Percentiles rank a stretch among this genome's conserved stretches.
Evolutionary conservation across 2,797 vertebrate genomes (phyloP).

Genomic region (Oreochromis mossambicus): DNA sequence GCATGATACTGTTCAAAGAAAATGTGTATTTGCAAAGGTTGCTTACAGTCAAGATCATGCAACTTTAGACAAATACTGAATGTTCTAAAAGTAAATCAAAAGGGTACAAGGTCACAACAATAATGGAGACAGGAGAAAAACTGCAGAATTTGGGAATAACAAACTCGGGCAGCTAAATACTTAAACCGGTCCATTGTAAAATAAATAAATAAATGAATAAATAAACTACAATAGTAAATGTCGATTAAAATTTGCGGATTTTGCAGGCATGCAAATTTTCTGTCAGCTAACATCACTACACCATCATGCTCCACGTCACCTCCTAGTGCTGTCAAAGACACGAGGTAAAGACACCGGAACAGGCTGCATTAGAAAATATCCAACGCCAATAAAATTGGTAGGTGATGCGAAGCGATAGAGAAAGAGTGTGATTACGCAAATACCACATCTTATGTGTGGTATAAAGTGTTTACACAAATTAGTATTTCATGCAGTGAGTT

Average conservation of each 20-base stretch:
- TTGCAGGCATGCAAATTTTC: background rate
- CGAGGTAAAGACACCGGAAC: background rate
- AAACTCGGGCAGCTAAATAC: background rate
- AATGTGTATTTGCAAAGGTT: background rate
- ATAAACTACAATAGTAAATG: background rate
- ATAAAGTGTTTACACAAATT: background rate
- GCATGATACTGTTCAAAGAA: background rate
- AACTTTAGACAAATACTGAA: background rate
- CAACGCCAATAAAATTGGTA: background rate
- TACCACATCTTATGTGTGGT: background rate
- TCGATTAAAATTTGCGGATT: background rate
- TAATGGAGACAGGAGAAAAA: background rate
- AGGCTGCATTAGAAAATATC: background rate
- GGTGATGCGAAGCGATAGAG: background rate
- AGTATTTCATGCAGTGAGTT: conserved; percentile 24
- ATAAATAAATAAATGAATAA: background rate
- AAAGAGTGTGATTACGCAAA: background rate
- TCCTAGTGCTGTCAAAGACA: background rate
- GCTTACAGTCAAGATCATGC: background rate
- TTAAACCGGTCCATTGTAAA: background rate
- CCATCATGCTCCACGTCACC: background rate
- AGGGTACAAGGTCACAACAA: background rate
- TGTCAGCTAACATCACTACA: background rate
- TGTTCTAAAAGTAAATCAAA: background rate
- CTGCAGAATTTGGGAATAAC: background rate